A percentile compares a stretch with the other conserved stretches of the same genome.
phyloP scores from a whole-genome alignment of 2,113 vertebrate genomes.

The Megaceryle maxima region DNA sequence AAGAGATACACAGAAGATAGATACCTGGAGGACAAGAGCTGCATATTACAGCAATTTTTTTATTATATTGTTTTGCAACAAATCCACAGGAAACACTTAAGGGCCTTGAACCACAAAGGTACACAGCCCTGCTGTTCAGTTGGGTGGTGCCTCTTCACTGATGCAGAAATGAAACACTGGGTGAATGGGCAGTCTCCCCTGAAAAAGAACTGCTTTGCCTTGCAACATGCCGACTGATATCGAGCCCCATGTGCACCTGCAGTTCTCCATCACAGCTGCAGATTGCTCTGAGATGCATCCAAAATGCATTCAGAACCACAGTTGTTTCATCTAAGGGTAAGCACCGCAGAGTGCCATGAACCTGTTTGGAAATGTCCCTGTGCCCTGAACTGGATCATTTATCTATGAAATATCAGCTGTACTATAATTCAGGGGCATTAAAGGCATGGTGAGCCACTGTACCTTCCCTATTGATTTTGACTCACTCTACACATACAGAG shows the following conservation, averaged over 20 bases:
- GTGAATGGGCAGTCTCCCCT: background rate
- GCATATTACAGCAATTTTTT: background rate
- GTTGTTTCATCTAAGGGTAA: background rate
- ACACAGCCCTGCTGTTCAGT: background rate
- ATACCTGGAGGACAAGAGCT: background rate
- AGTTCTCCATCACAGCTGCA: background rate
- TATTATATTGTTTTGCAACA: background rate
- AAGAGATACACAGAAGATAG: background rate
- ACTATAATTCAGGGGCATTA: background rate
- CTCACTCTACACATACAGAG: background rate
- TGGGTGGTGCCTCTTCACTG: background rate
- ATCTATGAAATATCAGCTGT: background rate
- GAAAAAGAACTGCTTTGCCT: background rate
- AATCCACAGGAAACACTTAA: background rate
- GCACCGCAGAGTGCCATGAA: background rate
- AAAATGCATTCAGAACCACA: background rate
- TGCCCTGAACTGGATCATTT: background rate
- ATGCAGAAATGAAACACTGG: background rate
- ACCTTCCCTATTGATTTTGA: background rate
- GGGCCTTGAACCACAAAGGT: background rate
- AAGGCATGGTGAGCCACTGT: background rate
- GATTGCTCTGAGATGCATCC: background rate
- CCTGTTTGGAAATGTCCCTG: background rate
- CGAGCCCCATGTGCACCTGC: background rate
- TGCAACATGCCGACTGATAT: background rate